Base-by-base conservation (phyloP, 2,113 vertebrate species). In the Donacobius atricapilla region DNA sequence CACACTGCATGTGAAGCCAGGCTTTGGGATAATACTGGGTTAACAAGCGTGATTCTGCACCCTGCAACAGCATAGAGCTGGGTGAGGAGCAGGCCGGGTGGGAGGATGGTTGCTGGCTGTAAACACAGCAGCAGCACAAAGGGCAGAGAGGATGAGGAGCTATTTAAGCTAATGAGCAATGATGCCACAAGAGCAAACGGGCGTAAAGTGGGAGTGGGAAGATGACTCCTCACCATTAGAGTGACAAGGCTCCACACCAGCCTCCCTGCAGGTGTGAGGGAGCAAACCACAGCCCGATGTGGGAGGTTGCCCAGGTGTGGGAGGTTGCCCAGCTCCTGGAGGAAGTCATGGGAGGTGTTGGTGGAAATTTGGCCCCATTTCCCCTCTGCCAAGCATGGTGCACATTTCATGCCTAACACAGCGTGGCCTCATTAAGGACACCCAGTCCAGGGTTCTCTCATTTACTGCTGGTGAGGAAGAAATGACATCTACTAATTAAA, bases 71-170 rank as follows among this genome's bases (percentile, higher is more conserved):
- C 75, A 61, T 40, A 45, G 71, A 80, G 58, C 40, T 1, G 2
- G 53, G 39, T 0, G 18, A 85, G 78, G 69, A 95, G 68, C 72
- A 89, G 63, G 77, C 56, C 37, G 25, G 12, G 23, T 0, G 21
- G 69, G 56, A 93, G 68, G 51, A 27, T 0, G 68, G 83, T 56
- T 95, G 93, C 94, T 95, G 94, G 86, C 85, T 88, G 88, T 95
- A 96, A 97, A 97, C 27, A 40, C 76, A 94, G 83, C 90, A 90
- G 50, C 77, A 64, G 82, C 66, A 63, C 47, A 72, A 94, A 93
- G 65, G 54, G 71, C 95, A 96, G 60, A 64, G 87, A 95, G 76
- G 86, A 83, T 66, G 86, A 75, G 87, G 47, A 86, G 93, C 76
- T 48, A n/a, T 66, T 96, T 66, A 39, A 92, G 27, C 30, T 90